A percentile compares a stretch with the other conserved stretches of the same genome.
Conservation (phyloP, 1,140 invertebrate species). For the fruit fly (Drosophila melanogaster) region DNA sequence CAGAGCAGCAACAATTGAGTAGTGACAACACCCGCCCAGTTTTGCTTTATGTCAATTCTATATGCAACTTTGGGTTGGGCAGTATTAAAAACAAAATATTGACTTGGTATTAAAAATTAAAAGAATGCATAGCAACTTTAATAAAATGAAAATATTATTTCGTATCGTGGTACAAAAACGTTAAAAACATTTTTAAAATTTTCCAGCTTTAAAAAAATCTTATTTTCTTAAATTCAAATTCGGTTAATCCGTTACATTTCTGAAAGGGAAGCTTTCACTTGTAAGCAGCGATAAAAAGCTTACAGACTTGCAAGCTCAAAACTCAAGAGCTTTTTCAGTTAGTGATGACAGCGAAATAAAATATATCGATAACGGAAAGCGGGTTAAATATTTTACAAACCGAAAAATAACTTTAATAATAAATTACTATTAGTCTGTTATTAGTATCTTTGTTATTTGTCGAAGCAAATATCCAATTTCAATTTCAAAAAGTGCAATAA, state of each 20-base stretch:
- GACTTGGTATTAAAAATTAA: no score
- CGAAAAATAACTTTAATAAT: not conserved
- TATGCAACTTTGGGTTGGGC: slow-evolving; percentile 23
- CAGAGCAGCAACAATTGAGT: slow-evolving; percentile 42
- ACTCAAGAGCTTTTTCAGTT: slow-evolving; percentile 38
- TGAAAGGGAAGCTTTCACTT: slow-evolving; percentile 24
- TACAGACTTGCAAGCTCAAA: slow-evolving; percentile 30
- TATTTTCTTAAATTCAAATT: no score
- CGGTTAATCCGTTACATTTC: slow-evolving; percentile 9
- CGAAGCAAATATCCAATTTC: no score
- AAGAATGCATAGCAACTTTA: no score
- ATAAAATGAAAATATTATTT: no score
- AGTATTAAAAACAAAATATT: not conserved
- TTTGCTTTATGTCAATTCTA: slow-evolving; percentile 4
- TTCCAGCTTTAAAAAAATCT: no score
- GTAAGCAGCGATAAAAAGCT: slow-evolving; percentile 41
- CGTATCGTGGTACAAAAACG: no score
- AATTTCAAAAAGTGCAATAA: no score
- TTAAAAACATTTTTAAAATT: no score
- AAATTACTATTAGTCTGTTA: not conserved
- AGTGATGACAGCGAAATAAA: slow-evolving; percentile 2
- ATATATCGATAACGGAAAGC: slow-evolving; percentile 12
- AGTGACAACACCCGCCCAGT: slow-evolving; percentile 13
- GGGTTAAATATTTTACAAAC: not conserved
- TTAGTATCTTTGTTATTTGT: no score